These are phyloP conservation scores for Menura novaehollandiae DNA, from an alignment of 2,113 vertebrate genomes.

Conservation along the genomic window DNA sequence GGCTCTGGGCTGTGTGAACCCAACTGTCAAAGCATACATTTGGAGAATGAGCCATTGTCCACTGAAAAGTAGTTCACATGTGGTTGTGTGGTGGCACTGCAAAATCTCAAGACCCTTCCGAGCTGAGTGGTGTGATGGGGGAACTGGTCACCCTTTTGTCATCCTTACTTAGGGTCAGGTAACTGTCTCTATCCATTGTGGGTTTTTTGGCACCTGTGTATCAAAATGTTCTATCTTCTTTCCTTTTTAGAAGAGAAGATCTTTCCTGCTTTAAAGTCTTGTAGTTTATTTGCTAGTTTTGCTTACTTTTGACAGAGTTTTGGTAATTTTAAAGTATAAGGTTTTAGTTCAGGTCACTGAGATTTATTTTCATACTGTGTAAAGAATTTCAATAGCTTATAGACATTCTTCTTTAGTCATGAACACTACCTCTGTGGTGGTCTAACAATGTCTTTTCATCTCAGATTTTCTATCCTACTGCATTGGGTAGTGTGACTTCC, in stretches of 20 bases:
- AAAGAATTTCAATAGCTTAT: neutral
- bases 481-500: neutral
- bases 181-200: neutral
- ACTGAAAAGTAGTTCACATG: neutral
- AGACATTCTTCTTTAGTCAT: neutral
- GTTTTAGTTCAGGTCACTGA: neutral
- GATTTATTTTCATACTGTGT: neutral
- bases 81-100: neutral
- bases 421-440: neutral
- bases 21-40: neutral
- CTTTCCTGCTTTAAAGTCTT: neutral
- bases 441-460: neutral
- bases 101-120: neutral
- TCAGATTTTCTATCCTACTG: neutral
- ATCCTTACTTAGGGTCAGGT: neutral
- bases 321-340: neutral
- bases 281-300: neutral
- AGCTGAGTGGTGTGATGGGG: neutral
- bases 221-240: neutral
- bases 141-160: neutral
- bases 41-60: neutral
- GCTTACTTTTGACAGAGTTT: neutral
- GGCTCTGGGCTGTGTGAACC: neutral
- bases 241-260: neutral
- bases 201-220: neutral